These are phyloP conservation scores for Noctua janthina DNA, from an alignment of 2,888 invertebrate genomes.

Conservation along the genomic window DNA sequence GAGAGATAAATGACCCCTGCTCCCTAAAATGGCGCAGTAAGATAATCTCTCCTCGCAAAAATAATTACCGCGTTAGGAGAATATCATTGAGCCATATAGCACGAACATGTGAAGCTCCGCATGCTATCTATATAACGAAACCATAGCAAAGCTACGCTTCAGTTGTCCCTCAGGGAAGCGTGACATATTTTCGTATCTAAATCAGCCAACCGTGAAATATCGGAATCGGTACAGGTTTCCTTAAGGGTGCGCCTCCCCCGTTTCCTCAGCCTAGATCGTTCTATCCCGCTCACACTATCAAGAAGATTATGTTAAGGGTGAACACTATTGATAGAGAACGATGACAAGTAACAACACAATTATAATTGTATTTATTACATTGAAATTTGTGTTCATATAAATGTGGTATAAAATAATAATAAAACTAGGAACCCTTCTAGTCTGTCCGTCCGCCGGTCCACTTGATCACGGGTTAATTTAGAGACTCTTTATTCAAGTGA, in stretches of 20 bases:
- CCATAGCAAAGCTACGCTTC: constrained; percentile 5
- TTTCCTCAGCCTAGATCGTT: neutral
- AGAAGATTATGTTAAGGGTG: neutral
- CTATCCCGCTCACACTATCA: neutral
- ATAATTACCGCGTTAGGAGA: neutral
- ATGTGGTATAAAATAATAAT: neutral
- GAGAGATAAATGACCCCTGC: neutral
- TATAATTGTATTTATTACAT: neutral
- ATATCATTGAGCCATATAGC: neutral
- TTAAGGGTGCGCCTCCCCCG: neutral
- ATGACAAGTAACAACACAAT: neutral
- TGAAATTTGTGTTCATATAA: neutral
- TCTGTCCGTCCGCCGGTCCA: neutral
- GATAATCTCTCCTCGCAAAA: constrained; percentile 11
- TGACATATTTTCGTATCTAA: constrained; percentile 27
- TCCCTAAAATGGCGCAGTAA: neutral
- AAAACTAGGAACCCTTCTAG: neutral
- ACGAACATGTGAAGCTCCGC: neutral
- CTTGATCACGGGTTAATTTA: neutral
- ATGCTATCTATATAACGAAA: neutral
- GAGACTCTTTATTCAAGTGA: neutral
- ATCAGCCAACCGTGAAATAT: constrained; percentile 28
- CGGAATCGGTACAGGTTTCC: neutral
- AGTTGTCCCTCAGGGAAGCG: constrained; percentile 4
- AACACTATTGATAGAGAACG: neutral